Base-by-base conservation (phyloP, 2,113 vertebrate species). In the Noturus placidus region DNA sequence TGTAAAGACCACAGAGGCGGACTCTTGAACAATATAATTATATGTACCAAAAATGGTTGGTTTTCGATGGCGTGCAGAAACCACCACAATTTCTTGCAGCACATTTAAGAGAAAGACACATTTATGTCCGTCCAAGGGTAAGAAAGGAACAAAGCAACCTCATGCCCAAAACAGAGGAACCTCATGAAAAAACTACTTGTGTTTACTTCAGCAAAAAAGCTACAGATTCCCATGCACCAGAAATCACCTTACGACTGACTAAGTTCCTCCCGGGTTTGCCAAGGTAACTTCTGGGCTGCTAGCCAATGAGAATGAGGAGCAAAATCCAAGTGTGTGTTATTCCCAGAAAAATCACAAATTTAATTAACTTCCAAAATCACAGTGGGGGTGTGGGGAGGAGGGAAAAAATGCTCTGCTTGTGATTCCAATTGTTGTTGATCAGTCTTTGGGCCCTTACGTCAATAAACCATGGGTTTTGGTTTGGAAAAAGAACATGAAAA, bases 271-370 rank as follows among this genome's bases (percentile, higher is more conserved):
- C 19, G 0, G n/a, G 67, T 81, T 80, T 59, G 38, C 54, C 19
- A 50, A 63, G n/a, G 38, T 52, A 74, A 74, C 50, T 82, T 63
- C 86, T 33, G 22, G 82, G 72, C 82, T 42, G 59, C 59, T 42
- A 35, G 82, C 82, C 81, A 84, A 79, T 2, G 6, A 33, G 54
- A 84, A 78, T n/a, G 15, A n/a, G 70, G 22, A 67, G 13, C 25
- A 35, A 65, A 35, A 30, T 42, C 70, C 54, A 87, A 87, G 50
- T 70, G 27, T 65, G 69, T 65, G 81, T 74, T 83, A 76, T 83
- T 87, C 27, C 57, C 50, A 72, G 57, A 77, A 83, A 56, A 70
- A 52, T 15, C 33, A 38, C 30, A 35, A 42, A 63, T 81, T 57
- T 35, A 35, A 56, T 35, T 63, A 83, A 46, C 10, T 74, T 82